phyloP scores from a whole-genome alignment of 2,113 vertebrate genomes.

The Pangasianodon gigas region DNA sequence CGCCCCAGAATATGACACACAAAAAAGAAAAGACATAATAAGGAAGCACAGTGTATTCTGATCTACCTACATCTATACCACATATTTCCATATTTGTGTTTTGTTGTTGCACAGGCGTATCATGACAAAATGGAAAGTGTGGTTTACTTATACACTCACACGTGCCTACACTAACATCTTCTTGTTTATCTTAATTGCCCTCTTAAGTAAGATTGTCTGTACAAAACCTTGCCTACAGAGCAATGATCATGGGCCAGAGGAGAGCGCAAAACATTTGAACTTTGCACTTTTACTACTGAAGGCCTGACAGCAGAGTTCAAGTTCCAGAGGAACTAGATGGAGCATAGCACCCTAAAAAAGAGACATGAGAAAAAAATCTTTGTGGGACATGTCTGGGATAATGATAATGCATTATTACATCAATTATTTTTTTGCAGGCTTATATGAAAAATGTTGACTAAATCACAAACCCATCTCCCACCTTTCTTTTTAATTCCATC shows the following conservation, averaged over 20 bases:
- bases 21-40: background rate
- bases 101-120: background rate
- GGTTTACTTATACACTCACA: background rate
- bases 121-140: background rate
- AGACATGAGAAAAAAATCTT: background rate
- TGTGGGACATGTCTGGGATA: background rate
- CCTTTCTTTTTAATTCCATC: background rate
- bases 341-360: background rate
- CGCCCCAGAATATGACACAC: background rate
- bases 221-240: background rate
- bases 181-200: background rate
- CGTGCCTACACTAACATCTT: background rate
- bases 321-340: background rate
- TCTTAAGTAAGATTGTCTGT: background rate
- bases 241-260: background rate
- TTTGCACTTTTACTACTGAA: background rate
- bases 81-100: background rate
- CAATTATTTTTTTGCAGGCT: background rate
- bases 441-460: too few relatives aligned
- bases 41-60: background rate
- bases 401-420: background rate
- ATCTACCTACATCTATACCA: conserved; percentile 3
- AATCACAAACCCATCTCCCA: too few relatives aligned
- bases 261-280: background rate
- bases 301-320: background rate